Evolutionary conservation across 2,888 invertebrate species (phyloP).

Genomic region (Laothoe populi): DNA sequence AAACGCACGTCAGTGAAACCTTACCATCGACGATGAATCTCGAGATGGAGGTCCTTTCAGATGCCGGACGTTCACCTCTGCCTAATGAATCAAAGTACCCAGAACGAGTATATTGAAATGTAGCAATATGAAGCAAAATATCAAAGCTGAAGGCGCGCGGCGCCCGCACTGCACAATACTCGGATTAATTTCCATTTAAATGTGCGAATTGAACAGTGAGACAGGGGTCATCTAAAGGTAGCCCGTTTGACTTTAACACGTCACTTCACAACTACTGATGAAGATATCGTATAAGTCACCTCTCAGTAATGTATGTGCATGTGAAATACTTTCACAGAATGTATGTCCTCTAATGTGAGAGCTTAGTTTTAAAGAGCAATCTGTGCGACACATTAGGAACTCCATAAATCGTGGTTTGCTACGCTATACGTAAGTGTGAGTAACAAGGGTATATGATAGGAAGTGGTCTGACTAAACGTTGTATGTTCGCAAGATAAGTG

Average conservation of each 20-base stretch:
- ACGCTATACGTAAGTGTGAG: constrained; percentile 23
- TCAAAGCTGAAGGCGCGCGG: constrained; percentile 66
- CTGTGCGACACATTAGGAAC: constrained; percentile 10
- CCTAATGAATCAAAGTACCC: constrained; percentile 80
- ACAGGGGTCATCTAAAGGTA: constrained; percentile 50
- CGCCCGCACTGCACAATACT: constrained; percentile 63
- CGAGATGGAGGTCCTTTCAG: constrained; percentile 76
- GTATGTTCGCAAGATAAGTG: constrained; percentile 71
- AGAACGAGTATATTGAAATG: constrained; percentile 73
- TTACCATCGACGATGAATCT: constrained; percentile 60
- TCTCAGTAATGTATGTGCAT: not conserved
- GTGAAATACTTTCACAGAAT: constrained; percentile 8
- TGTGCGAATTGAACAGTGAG: constrained; percentile 71
- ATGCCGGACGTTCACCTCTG: constrained; percentile 73
- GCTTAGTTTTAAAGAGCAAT: constrained; percentile 26
- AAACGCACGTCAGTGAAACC: constrained; percentile 72
- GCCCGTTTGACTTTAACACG: constrained; percentile 51
- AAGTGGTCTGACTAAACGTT: constrained; percentile 24
- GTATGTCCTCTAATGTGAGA: constrained; percentile 39
- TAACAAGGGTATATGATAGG: constrained; percentile 20
- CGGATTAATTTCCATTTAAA: constrained; percentile 78
- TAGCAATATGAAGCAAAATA: constrained; percentile 78
- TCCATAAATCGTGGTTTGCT: constrained; percentile 17
- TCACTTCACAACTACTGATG: constrained; percentile 39
- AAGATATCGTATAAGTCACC: not conserved